phyloP scores from a whole-genome alignment of 2,888 invertebrate genomes.

The Tortrix viridana region DNA sequence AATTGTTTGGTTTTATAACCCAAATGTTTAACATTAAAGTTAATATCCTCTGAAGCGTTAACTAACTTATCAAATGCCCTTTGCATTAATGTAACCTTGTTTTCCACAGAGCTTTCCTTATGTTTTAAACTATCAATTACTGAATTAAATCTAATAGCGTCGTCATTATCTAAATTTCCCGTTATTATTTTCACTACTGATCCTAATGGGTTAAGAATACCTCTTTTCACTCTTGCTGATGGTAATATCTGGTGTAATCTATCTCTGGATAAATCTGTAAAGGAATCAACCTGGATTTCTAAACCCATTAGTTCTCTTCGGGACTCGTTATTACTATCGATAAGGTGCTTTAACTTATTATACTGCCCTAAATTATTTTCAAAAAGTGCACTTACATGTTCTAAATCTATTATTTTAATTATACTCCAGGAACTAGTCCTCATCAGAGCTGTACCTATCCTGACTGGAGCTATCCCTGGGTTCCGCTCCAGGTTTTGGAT shows the following conservation, averaged over 20 bases:
- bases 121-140: conserved; percentile 25
- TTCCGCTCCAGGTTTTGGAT: conserved; percentile 31
- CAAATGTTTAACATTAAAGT: conserved; percentile 25
- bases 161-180: conserved; percentile 45
- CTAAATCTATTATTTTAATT: conserved; percentile 36
- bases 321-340: not conserved
- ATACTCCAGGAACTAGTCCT: conserved; percentile 38
- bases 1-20: conserved; percentile 17
- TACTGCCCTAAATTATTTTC: conserved; percentile 13
- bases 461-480: conserved; percentile 29
- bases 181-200: conserved; percentile 43
- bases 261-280: conserved; percentile 4
- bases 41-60: conserved; percentile 28
- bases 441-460: conserved; percentile 36
- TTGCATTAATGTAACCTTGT: conserved; percentile 28
- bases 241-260: conserved; percentile 2
- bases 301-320: conserved; percentile 25
- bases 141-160: conserved; percentile 36
- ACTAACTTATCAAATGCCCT: conserved; percentile 17
- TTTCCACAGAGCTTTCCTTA: conserved; percentile 26
- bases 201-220: conserved; percentile 38
- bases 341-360: conserved; percentile 6
- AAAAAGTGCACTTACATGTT: conserved; percentile 3
- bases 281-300: conserved; percentile 20
- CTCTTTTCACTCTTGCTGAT: conserved; percentile 33